Percentiles rank a stretch among this genome's conserved stretches.
Evolutionary conservation across 2,113 vertebrate species (phyloP).

Genomic region (Clarias magur): DNA sequence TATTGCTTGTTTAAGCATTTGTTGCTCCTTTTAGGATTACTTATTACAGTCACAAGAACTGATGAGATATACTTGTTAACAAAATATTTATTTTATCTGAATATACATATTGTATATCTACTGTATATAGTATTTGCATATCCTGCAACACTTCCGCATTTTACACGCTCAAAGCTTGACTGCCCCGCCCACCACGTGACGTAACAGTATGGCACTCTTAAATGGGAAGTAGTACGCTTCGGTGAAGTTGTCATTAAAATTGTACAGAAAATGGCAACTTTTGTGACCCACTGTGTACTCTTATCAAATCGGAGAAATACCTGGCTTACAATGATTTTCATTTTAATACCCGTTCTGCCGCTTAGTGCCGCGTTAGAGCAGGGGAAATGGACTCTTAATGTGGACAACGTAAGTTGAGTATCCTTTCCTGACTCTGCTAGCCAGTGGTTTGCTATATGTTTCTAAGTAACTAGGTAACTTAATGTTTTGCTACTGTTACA

Average conservation of each 20-base stretch:
- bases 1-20: not conserved
- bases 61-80: no score
- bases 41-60: no score
- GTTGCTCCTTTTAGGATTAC: no score
- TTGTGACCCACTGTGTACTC: conserved; percentile 2
- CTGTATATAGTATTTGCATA: not conserved
- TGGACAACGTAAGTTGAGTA: conserved; percentile 66
- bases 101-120: not conserved
- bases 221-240: conserved; percentile 49
- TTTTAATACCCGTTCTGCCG: conserved; percentile 1
- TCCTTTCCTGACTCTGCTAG: not conserved
- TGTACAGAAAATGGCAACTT: conserved; percentile 57
- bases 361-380: conserved; percentile 62
- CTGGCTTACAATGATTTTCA: conserved; percentile 52
- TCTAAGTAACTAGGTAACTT: not conserved
- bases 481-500: not conserved
- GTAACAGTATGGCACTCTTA: conserved; percentile 34
- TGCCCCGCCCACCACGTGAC: conserved; percentile 19
- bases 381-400: conserved; percentile 67
- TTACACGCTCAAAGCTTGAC: not conserved
- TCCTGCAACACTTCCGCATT: not conserved
- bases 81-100: not conserved
- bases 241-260: conserved; percentile 52
- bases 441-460: not conserved
- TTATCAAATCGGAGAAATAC: not conserved